phyloP scores from a whole-genome alignment of 2,888 invertebrate genomes.

The Perdita meconis region DNA sequence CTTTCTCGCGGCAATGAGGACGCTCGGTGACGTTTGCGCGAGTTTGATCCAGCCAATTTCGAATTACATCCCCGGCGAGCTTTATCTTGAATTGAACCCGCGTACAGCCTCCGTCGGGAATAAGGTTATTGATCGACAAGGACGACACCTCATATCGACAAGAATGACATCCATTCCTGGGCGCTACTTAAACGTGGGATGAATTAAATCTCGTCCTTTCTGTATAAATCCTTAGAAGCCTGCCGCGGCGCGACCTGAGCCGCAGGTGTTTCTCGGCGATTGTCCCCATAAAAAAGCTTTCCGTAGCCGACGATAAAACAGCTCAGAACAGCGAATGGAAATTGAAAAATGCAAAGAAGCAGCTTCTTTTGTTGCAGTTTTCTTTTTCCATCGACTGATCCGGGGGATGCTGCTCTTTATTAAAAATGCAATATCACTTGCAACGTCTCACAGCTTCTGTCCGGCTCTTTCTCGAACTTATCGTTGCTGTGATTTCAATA shows the following conservation, averaged over 20 bases:
- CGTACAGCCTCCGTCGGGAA: conserved; percentile 58
- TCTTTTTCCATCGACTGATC: conserved; percentile 27
- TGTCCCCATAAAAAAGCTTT: conserved; percentile 75
- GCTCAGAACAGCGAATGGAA: conserved; percentile 62
- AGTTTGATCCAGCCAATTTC: conserved; percentile 22
- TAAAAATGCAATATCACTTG: conserved; percentile 1
- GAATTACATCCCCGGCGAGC: conserved; percentile 13
- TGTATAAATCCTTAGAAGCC: conserved; percentile 68
- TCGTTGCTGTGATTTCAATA: too few species aligned
- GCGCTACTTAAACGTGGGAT: conserved; percentile 67
- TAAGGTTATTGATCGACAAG: conserved; percentile 65
- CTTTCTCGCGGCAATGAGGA: neutral
- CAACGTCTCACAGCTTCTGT: too few species aligned
- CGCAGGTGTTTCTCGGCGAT: conserved; percentile 77
- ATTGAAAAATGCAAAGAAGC: conserved; percentile 74
- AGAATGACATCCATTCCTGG: conserved; percentile 66
- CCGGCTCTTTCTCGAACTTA: too few species aligned
- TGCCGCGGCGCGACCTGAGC: conserved; percentile 54
- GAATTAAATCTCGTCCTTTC: conserved; percentile 67
- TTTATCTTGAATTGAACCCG: conserved; percentile 35
- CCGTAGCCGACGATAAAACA: conserved; percentile 68
- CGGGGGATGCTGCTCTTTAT: conserved; percentile 3
- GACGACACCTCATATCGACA: conserved; percentile 57
- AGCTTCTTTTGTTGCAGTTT: conserved; percentile 14
- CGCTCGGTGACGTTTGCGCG: neutral